A percentile compares a stretch with the other conserved stretches of the same genome.
These are phyloP conservation scores for Ferdinandea cuprea DNA, from an alignment of 2,888 invertebrate genomes.

Conservation along the genomic window DNA sequence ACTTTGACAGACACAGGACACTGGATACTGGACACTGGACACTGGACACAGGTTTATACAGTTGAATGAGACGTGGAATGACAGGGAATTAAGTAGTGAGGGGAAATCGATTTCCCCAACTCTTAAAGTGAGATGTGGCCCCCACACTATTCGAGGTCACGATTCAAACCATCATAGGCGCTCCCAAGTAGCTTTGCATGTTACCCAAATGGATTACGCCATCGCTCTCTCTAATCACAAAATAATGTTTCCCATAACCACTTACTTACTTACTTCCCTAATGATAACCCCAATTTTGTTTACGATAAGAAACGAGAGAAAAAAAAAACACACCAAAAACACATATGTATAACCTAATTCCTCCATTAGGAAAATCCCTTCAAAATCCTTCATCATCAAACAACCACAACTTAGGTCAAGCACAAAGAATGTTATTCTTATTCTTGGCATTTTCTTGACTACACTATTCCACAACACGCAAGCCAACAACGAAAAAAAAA, in stretches of 20 bases:
- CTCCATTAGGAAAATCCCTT: conserved; percentile 66
- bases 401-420: conserved; percentile 50
- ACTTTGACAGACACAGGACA: not conserved
- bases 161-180: not conserved
- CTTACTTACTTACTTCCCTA: conserved; percentile 24
- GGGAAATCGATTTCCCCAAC: not conserved
- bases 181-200: conserved; percentile 61
- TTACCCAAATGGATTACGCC: conserved; percentile 41
- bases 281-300: not conserved
- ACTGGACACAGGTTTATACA: not conserved
- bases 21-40: not conserved
- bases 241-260: conserved; percentile 57
- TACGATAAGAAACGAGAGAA: too few relatives aligned
- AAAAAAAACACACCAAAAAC: too few relatives aligned
- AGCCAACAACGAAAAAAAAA: not conserved
- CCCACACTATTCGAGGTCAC: not conserved
- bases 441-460: too few relatives aligned
- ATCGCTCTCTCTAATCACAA: conserved; percentile 28
- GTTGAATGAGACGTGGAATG: not conserved
- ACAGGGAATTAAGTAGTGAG: too few relatives aligned
- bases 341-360: conserved; percentile 44
- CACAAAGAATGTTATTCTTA: conserved; percentile 21
- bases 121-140: too few relatives aligned
- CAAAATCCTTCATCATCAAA: conserved; percentile 59
- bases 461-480: not conserved